Percentiles rank a stretch among this genome's conserved stretches.
Evolutionary conservation across 2,888 invertebrate species (phyloP).

Genomic region (Belgica antarctica): DNA sequence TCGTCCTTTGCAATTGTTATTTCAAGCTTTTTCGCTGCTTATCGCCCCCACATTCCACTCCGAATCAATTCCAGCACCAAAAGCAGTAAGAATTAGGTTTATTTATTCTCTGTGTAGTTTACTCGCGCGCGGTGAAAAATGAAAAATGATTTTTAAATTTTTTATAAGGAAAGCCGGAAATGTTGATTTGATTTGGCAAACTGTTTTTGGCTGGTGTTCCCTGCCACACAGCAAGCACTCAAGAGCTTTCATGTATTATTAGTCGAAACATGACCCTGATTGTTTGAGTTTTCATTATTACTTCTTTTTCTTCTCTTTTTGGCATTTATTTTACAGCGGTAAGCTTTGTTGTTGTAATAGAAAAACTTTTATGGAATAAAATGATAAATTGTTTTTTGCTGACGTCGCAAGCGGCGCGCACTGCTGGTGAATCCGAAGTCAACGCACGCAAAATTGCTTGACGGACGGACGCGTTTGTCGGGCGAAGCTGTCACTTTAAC

Average conservation of each 20-base stretch:
- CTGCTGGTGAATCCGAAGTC: slow-evolving; percentile 8
- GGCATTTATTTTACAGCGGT: too few relatives aligned
- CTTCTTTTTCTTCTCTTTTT: slow-evolving; percentile 27
- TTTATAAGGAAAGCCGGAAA: slow-evolving; percentile 14
- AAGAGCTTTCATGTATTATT: slow-evolving; percentile 39
- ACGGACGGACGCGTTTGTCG: too few relatives aligned
- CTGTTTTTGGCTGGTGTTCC: slow-evolving; percentile 13
- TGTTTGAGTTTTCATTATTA: slow-evolving; percentile 37
- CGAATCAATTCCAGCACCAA: slow-evolving; percentile 1
- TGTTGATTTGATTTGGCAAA: slow-evolving; percentile 20
- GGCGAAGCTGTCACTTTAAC: neutral
- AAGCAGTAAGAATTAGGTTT: neutral
- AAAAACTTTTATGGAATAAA: neutral
- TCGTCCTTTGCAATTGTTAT: neutral
- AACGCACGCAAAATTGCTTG: too few relatives aligned
- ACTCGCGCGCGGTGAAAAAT: neutral
- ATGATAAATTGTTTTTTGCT: slow-evolving; percentile 26
- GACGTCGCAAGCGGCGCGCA: slow-evolving; percentile 3
- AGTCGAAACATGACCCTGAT: slow-evolving; percentile 36
- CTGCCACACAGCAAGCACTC: slow-evolving; percentile 3
- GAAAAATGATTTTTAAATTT: slow-evolving; percentile 29
- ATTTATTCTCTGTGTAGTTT: slow-evolving; percentile 19
- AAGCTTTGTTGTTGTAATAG: slow-evolving; percentile 9
- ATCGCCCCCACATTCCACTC: neutral
- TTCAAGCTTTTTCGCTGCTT: slow-evolving; percentile 3